These are phyloP conservation scores for Colossoma macropomum DNA, from an alignment of 2,113 vertebrate species.

Conservation along the genomic window DNA sequence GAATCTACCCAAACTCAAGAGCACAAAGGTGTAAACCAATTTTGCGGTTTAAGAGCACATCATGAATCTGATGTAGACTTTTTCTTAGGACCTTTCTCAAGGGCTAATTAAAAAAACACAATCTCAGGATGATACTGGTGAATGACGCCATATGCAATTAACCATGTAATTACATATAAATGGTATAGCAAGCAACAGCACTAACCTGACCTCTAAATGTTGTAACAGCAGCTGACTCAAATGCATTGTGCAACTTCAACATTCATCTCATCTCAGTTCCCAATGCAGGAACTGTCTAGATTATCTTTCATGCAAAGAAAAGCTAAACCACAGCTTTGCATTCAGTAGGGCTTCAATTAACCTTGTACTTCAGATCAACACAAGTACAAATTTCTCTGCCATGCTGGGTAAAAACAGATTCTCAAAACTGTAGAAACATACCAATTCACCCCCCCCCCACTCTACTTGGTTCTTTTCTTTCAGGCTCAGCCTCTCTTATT, in stretches of 20 bases:
- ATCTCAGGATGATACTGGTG: too few relatives aligned
- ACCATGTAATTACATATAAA: not conserved
- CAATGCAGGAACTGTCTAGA: not conserved
- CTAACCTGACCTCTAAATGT: too few relatives aligned
- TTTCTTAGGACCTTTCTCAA: too few relatives aligned
- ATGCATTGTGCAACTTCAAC: not conserved
- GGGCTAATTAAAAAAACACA: too few relatives aligned
- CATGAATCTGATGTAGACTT: too few relatives aligned
- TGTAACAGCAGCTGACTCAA: too few relatives aligned
- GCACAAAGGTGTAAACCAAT: too few relatives aligned
- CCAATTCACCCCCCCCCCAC: not conserved
- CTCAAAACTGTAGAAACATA: not conserved
- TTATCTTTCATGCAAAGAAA: not conserved
- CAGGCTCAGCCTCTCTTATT: constrained; percentile 3
- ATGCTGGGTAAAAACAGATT: not conserved
- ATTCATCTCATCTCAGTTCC: too few relatives aligned
- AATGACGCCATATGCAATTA: not conserved
- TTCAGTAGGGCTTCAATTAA: not conserved
- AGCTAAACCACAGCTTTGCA: not conserved
- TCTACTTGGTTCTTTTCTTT: not conserved
- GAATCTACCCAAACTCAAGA: too few relatives aligned
- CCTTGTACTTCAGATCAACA: not conserved
- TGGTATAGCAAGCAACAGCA: not conserved
- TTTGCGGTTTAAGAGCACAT: too few relatives aligned
- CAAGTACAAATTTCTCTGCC: not conserved